Base-by-base conservation (phyloP, 2,888 invertebrate genomes). In the Conistra vaccinii region DNA sequence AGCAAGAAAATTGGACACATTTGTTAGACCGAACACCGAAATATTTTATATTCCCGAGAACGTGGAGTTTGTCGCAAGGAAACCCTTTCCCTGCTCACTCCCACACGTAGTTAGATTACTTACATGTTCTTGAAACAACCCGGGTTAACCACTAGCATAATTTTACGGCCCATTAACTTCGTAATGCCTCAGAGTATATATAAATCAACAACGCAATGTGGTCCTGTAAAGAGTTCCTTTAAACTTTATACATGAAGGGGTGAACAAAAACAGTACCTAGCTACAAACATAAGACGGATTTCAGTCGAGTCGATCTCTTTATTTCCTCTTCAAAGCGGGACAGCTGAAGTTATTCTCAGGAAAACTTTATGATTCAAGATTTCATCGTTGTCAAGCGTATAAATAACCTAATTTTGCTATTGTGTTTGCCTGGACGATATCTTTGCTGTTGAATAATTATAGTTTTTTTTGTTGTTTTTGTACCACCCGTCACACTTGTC, bases 161-260 rank as follows among this genome's bases (percentile, higher is more conserved):
- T 89, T 90, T 91, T 89, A 91, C 89, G 88, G 86, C 79, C 87
- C 83, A 87, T 88, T 89, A 88, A 80, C 85, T 85, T 85, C 86
- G 77, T 86, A 84, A 86, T 87, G 84, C 86, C 80, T 88, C 87
- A 87, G 85, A 89, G 82, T 86, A 82, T 84, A 85, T 87, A 88
- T 91, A 90, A 90, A 90, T 89, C 87, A 87, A 79, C 80, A 77
- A 80, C 80, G 85, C 81, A 85, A 87, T 87, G 82, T 84, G 79
- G 85, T 77, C 69, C 78, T 80, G 80, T 84, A 78, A 76, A 87
- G 75, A 80, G 76, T 73, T 75, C 58, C 63, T 61, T 61, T 57
- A 62, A 83, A 84, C 72, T 83, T 83, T 62, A 61, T 66, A 75
- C 67, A 26, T 71, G 70, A 67, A 69, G 62, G 62, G 68, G 57